Evolutionary conservation across 2,888 invertebrate genomes (phyloP).

Genomic region (Mythimna pallens): DNA sequence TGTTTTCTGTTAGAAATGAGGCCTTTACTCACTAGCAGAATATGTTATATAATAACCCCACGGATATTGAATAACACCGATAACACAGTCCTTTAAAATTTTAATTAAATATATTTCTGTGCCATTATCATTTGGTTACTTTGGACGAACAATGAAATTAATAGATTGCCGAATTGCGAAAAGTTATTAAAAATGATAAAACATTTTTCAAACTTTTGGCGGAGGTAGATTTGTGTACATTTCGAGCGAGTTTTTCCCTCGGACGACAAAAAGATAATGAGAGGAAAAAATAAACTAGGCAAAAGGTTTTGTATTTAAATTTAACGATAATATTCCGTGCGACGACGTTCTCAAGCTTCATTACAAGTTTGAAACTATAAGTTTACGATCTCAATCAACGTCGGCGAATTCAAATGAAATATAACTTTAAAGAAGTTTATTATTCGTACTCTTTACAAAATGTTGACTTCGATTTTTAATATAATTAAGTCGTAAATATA

Average conservation of each 20-base stretch:
- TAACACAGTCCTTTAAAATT: neutral
- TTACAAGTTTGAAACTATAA: slow-evolving; percentile 49
- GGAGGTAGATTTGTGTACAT: slow-evolving; percentile 27
- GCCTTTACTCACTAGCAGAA: too few relatives aligned
- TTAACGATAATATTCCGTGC: slow-evolving; percentile 22
- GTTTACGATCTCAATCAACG: slow-evolving; percentile 43
- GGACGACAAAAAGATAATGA: neutral
- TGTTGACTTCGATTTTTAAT: slow-evolving; percentile 3
- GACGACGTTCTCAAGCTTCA: slow-evolving; percentile 42
- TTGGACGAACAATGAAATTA: neutral
- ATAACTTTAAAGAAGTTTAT: slow-evolving; percentile 31
- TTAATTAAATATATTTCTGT: neutral
- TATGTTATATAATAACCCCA: too few relatives aligned
- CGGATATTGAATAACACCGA: too few relatives aligned
- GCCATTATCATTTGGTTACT: neutral
- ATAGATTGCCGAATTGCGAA: slow-evolving; percentile 29
- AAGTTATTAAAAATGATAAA: slow-evolving; percentile 17
- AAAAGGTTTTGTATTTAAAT: slow-evolving; percentile 13
- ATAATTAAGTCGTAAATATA: slow-evolving; percentile 1
- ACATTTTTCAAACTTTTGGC: slow-evolving; percentile 7
- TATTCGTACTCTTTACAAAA: slow-evolving; percentile 21
- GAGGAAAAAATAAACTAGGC: slow-evolving; percentile 11
- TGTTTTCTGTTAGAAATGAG: too few relatives aligned
- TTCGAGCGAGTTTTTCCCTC: slow-evolving; percentile 9
- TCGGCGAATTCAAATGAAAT: slow-evolving; percentile 39